Conservation (phyloP, 2,797 vertebrate genomes). For the Neosalanx taihuensis region DNA sequence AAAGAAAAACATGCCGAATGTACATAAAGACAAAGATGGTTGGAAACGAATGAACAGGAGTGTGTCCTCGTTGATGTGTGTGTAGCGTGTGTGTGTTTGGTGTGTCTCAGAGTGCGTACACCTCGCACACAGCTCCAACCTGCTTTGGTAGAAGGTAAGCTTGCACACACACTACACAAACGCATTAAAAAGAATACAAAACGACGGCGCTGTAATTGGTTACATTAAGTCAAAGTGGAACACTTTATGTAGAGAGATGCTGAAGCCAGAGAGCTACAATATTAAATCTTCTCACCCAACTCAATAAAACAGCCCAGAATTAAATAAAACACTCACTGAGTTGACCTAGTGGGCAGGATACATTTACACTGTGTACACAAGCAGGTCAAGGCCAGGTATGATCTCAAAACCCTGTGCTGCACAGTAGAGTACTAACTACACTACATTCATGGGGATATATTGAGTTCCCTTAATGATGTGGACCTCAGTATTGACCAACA, state of each 20-base stretch:
- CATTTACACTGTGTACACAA: not conserved
- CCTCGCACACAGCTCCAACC: too few species aligned
- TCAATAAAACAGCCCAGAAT: conserved; percentile 31
- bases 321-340: not conserved
- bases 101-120: not conserved
- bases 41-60: conserved; percentile 51
- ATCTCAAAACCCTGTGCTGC: not conserved
- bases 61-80: conserved; percentile 32
- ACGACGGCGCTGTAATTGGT: not conserved
- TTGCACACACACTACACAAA: not conserved
- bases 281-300: conserved; percentile 16
- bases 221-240: not conserved
- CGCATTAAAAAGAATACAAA: not conserved
- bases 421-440: not conserved
- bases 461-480: too few species aligned
- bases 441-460: not conserved
- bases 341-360: not conserved
- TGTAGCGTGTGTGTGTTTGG: conserved; percentile 25
- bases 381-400: conserved; percentile 15
- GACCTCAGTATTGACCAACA: not conserved
- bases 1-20: not conserved
- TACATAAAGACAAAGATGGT: conserved; percentile 6
- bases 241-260: not conserved
- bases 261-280: not conserved
- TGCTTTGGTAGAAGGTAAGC: too few species aligned